Evolutionary conservation across 1,140 invertebrate genomes (phyloP).

Genomic region (Macrotrachela quadricornifera): DNA sequence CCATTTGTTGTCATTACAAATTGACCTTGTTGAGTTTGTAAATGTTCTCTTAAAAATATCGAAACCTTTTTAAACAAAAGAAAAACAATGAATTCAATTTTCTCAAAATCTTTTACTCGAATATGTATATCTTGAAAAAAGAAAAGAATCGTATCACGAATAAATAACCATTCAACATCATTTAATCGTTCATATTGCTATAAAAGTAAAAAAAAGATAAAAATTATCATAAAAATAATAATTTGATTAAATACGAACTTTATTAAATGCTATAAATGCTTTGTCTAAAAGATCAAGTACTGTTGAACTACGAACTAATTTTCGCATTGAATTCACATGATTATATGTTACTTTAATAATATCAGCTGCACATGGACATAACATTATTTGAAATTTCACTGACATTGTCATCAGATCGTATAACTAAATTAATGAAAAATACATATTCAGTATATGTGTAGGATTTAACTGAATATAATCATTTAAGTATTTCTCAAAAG

Average conservation of each 20-base stretch:
- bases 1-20: slow-evolving; percentile 36
- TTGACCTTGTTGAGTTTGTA: slow-evolving; percentile 55
- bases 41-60: slow-evolving; percentile 51
- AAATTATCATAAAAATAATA: no score
- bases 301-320: slow-evolving; percentile 19
- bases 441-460: not conserved
- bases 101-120: slow-evolving; percentile 29
- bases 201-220: no score
- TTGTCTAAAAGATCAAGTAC: no score
- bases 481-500: no score
- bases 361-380: slow-evolving; percentile 45
- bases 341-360: slow-evolving; percentile 60
- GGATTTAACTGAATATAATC: no score
- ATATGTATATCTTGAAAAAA: slow-evolving; percentile 55
- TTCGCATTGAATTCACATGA: slow-evolving; percentile 54
- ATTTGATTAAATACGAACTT: no score
- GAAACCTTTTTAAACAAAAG: slow-evolving; percentile 37
- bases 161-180: slow-evolving; percentile 43
- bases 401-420: slow-evolving; percentile 88
- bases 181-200: slow-evolving; percentile 26
- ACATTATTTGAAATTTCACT: slow-evolving; percentile 63
- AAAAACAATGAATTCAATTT: no score
- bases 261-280: no score
- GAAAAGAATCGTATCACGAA: slow-evolving; percentile 45
- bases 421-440: slow-evolving; percentile 30